Percentiles rank a stretch among this genome's conserved stretches.
Conservation (phyloP, 2,797 vertebrate genomes). For the Typhlichthys eigenmanni region DNA sequence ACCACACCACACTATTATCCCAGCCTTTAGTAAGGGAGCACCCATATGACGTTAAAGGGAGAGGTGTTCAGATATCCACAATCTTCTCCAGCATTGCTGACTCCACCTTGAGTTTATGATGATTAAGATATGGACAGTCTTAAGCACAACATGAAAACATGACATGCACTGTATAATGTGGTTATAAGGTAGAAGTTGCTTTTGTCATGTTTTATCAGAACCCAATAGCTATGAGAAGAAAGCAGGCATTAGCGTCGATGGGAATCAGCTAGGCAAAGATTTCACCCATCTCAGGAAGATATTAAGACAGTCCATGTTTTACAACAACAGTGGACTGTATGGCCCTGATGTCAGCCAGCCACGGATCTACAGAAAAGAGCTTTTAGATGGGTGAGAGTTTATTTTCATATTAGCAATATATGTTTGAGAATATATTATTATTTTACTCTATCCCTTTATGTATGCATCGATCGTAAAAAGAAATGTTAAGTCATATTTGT, state of each 20-base stretch:
- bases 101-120: too few relatives aligned
- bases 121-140: too few relatives aligned
- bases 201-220: conserved; percentile 70
- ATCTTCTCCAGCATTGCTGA: too few relatives aligned
- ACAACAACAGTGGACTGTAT: conserved; percentile 77
- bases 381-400: conserved; percentile 83
- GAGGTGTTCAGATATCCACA: too few relatives aligned
- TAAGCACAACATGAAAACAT: too few relatives aligned
- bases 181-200: not conserved
- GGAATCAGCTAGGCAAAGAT: conserved; percentile 87
- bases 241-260: conserved; percentile 82
- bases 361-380: conserved; percentile 66
- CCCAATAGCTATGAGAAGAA: conserved; percentile 94
- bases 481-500: not conserved
- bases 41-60: too few relatives aligned
- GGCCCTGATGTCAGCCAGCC: conserved; percentile 90
- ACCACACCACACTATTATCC: too few relatives aligned
- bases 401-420: not conserved
- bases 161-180: too few relatives aligned
- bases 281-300: conserved; percentile 81
- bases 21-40: too few relatives aligned
- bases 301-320: conserved; percentile 74
- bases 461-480: too few relatives aligned
- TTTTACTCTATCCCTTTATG: not conserved
- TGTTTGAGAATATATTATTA: not conserved